Evolutionary conservation across 1,140 invertebrate species (phyloP).

Genomic region (Trichoplusia ni): DNA sequence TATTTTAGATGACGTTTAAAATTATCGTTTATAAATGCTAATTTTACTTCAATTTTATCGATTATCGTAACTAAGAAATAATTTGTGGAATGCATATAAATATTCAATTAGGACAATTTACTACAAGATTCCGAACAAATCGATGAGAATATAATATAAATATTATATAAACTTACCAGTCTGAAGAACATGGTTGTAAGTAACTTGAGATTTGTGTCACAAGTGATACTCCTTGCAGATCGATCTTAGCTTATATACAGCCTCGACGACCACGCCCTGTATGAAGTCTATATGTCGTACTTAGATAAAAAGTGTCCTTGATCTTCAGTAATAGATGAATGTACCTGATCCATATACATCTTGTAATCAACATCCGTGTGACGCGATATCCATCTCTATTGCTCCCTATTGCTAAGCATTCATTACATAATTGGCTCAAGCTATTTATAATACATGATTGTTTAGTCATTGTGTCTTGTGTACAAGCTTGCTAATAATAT

Average conservation of each 20-base stretch:
- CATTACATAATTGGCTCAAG: neutral
- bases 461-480: neutral
- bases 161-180: slow-evolving; percentile 57
- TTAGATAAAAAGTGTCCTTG: slow-evolving; percentile 71
- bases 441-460: neutral
- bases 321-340: slow-evolving; percentile 68
- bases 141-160: too few relatives aligned
- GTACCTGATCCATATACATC: slow-evolving; percentile 42
- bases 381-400: slow-evolving; percentile 29
- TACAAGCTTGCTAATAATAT: too few relatives aligned
- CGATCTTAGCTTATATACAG: slow-evolving; percentile 63
- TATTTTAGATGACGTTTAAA: too few relatives aligned
- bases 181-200: slow-evolving; percentile 67
- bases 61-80: too few relatives aligned
- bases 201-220: slow-evolving; percentile 56
- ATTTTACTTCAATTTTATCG: too few relatives aligned
- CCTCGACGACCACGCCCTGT: slow-evolving; percentile 60
- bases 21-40: too few relatives aligned
- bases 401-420: neutral
- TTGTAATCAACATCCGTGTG: slow-evolving; percentile 62
- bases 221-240: slow-evolving; percentile 57
- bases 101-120: too few relatives aligned
- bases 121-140: too few relatives aligned
- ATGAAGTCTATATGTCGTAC: slow-evolving; percentile 40
- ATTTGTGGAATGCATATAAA: too few relatives aligned